These are phyloP conservation scores for Drosophila leontia DNA, from an alignment of 1,140 invertebrate species.

Conservation along the genomic window DNA sequence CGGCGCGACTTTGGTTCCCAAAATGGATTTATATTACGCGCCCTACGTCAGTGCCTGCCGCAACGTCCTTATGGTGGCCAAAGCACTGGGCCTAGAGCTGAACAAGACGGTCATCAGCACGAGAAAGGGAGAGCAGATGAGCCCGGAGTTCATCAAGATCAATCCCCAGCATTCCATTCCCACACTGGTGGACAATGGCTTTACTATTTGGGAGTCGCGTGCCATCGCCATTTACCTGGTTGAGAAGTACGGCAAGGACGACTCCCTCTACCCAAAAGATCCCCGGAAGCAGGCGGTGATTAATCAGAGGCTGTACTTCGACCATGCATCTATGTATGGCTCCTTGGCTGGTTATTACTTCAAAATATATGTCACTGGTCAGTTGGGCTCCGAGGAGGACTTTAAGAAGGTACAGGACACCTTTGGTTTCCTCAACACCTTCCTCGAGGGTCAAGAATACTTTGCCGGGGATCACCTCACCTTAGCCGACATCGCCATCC, in stretches of 20 bases:
- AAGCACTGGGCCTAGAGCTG: slow-evolving; percentile 84
- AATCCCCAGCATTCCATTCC: slow-evolving; percentile 82
- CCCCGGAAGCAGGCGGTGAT: slow-evolving; percentile 85
- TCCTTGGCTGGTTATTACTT: slow-evolving; percentile 87
- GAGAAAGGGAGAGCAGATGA: slow-evolving; percentile 87
- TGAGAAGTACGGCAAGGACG: slow-evolving; percentile 80
- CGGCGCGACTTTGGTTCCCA: slow-evolving; percentile 47
- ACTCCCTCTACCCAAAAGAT: slow-evolving; percentile 87
- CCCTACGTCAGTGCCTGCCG: slow-evolving; percentile 73
- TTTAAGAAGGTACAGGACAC: slow-evolving; percentile 87
- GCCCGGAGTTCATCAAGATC: slow-evolving; percentile 86
- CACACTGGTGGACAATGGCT: slow-evolving; percentile 59
- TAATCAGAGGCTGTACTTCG: slow-evolving; percentile 87
- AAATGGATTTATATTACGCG: slow-evolving; percentile 53
- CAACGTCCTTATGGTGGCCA: slow-evolving; percentile 82
- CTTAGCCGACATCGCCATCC: slow-evolving; percentile 89
- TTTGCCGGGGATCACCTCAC: slow-evolving; percentile 89
- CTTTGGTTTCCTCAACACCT: slow-evolving; percentile 88
- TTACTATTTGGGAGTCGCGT: slow-evolving; percentile 66
- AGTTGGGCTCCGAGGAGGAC: slow-evolving; percentile 87
- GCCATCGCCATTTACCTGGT: slow-evolving; percentile 66
- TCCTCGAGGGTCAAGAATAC: slow-evolving; percentile 88
- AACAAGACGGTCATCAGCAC: slow-evolving; percentile 86
- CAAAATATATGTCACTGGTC: slow-evolving; percentile 87
- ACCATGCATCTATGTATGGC: slow-evolving; percentile 84